Base-by-base conservation (phyloP, 2,113 vertebrate species). In the Mohoua ochrocephala region DNA sequence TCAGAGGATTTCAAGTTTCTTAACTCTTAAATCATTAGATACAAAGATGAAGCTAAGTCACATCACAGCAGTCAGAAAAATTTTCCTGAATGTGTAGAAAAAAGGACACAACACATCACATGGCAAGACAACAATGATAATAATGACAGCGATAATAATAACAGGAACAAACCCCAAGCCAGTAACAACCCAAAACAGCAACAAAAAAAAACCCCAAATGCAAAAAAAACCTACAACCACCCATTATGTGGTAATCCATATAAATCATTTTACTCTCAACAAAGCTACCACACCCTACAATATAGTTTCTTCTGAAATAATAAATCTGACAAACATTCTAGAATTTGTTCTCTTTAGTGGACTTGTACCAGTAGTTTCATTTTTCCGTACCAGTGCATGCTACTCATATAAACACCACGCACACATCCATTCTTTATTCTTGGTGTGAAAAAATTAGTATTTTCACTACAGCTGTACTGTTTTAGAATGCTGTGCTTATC, bases 141-240 rank as follows among this genome's bases (percentile, higher is more conserved):
- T 13, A 41, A 65, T 5, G 15, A 54, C 4, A 79, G 26, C 2
- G 4, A 65, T 53, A 53, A 35, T 28, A 63, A 27, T 11, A 76
- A 44, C 5, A 64, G 44, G 30, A 57, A 54, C 9, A 42, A 35
- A 23, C 0, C 16, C 15, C 28, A 75, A 54, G 17, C 19, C 24
- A 44, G 7, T 35, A 79, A 42, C 11, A 65, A 79, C 9, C 2
- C 7, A 54, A 59, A 11, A 27, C 49, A 84, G 12, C 24, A 83
- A 64, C 10, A 54, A 41, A 69, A 57, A 57, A 3, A 4, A 27
- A 1, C 2, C 23, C 33, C 44, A 59, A 76, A 17, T 8, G 9
- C 2, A 0, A 42, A 65, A 65, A 63, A 20, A 2, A 0, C 17
- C 23, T 26, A 57, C 8, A 83, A 19, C 15, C 4, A 79, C 4